phyloP scores from a whole-genome alignment of 2,888 invertebrate genomes.

The Charanyca ferruginea region DNA sequence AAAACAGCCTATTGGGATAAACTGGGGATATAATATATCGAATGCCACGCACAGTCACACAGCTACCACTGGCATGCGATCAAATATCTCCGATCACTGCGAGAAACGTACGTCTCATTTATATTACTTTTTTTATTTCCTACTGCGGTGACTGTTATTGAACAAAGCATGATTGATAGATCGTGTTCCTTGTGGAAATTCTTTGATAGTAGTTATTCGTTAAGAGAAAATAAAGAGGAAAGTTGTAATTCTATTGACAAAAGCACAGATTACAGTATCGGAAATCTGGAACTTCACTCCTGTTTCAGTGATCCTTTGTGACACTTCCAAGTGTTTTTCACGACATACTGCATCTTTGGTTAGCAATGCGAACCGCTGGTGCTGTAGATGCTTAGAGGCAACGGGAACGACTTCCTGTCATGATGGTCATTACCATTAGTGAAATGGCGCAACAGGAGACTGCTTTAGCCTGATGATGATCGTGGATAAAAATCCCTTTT shows the following conservation, averaged over 20 bases:
- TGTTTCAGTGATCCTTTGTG: neutral
- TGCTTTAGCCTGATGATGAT: no score
- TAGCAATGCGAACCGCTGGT: neutral
- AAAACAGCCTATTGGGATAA: constrained; percentile 13
- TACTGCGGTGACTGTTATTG: constrained; percentile 35
- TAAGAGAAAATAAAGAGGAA: neutral
- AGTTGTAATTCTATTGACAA: neutral
- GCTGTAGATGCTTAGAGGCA: neutral
- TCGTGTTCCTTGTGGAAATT: constrained; percentile 14
- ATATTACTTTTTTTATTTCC: constrained; percentile 34
- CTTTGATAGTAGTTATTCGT: constrained; percentile 9
- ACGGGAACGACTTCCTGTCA: neutral
- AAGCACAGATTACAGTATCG: neutral
- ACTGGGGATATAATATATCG: constrained; percentile 38
- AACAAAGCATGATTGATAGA: constrained; percentile 38
- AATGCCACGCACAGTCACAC: constrained; percentile 36
- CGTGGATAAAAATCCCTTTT: no score
- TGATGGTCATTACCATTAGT: neutral
- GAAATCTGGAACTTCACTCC: neutral
- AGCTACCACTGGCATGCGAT: constrained; percentile 23
- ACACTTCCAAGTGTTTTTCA: neutral
- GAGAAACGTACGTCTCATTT: constrained; percentile 33
- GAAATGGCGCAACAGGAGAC: no score
- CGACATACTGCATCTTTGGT: neutral
- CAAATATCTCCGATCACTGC: constrained; percentile 39